Conservation (phyloP, 2,113 vertebrate species). For the Picathartes gymnocephalus region DNA sequence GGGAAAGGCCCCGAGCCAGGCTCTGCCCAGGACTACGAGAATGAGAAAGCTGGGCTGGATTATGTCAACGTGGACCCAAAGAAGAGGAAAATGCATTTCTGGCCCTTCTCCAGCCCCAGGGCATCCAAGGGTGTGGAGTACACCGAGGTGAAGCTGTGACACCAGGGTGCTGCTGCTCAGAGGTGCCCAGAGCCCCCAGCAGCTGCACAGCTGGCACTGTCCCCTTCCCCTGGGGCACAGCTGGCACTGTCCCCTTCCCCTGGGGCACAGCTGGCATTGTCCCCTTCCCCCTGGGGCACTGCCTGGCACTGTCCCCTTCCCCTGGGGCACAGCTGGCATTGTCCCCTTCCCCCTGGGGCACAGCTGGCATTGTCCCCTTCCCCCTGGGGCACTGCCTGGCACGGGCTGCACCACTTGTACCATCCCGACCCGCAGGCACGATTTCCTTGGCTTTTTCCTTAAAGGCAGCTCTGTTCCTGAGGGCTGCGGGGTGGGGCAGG, state of each 20-base stretch:
- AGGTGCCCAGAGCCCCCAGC: background rate
- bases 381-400: background rate
- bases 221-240: background rate
- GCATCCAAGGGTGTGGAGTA: slow-evolving; percentile 19
- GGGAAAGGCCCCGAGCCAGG: background rate
- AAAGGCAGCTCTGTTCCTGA: background rate
- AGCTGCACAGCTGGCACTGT: background rate
- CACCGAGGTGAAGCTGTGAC: slow-evolving; percentile 45
- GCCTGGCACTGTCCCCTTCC: no score
- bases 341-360: background rate
- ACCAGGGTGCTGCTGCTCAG: background rate
- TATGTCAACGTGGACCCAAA: slow-evolving; percentile 62
- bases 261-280: accelerated
- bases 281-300: no score
- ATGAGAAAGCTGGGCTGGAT: background rate
- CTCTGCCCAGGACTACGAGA: slow-evolving; percentile 26
- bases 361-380: background rate
- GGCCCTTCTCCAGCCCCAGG: background rate
- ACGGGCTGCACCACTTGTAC: background rate
- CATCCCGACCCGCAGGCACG: background rate
- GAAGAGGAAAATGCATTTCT: background rate
- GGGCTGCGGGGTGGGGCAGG: background rate
- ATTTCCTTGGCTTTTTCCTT: background rate
- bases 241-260: background rate
- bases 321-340: background rate